Evolutionary conservation across 35 echinoderm and acorn worm species (phyloP), one percentile per base, ranked within the genome.

Genomic region (Ophioderma brevispina): DNA sequence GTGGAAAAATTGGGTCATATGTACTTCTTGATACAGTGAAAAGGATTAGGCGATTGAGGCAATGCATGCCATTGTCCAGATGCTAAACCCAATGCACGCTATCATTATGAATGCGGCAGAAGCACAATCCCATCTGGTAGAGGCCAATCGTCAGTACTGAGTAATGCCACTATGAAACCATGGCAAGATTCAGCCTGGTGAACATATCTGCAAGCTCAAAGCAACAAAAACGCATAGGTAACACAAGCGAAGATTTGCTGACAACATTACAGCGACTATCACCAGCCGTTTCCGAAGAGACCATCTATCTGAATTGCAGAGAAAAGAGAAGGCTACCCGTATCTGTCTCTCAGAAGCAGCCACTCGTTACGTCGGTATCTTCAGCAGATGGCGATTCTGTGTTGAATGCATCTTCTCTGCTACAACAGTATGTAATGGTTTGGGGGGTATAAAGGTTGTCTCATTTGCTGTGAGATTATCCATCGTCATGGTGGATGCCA

Each of bases 251-350:
- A 92, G 80, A 23, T 82, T 80, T 32, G 36, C 36, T 37, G 91
- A 87, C 1, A 92, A 55, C 32, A 92, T 13, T 33, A 92, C 91
- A 8, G 91, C 78, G 0, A 30, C 8, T 36, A 92, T 87, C 0
- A 92, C 85, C 28, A 92, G 85, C 76, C 77, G 55, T 92, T 92
- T 78, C 91, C 91, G n/a, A 76, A 38, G 14, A 86, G 37, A 25
- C 91, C 91, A 21, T 79, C 31, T n/a, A n/a, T n/a, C n/a, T n/a
- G n/a, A n/a, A n/a, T n/a, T n/a, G n/a, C n/a, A n/a, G n/a, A n/a
- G n/a, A n/a, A n/a, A n/a, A n/a, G n/a, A n/a, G n/a, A n/a, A n/a
- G n/a, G n/a, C n/a, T n/a, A n/a, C n/a, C n/a, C n/a, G n/a, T n/a
- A n/a, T n/a, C n/a, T n/a, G n/a, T n/a, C n/a, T n/a, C n/a, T n/a